Conservation (phyloP, 2,888 invertebrate genomes). For the Nysson spinosus region DNA sequence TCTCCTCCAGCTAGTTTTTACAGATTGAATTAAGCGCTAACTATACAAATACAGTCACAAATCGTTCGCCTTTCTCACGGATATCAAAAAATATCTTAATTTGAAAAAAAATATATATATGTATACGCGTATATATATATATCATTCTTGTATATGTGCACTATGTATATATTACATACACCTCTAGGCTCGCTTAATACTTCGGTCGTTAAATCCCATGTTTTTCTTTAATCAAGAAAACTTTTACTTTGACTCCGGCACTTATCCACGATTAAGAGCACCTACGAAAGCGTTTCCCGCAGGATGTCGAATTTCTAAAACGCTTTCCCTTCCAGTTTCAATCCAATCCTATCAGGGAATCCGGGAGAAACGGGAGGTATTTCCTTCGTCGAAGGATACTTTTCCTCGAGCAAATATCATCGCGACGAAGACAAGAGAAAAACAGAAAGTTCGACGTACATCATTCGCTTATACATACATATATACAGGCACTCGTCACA, state of each 20-base stretch:
- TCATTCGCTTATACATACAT: slow-evolving; percentile 37
- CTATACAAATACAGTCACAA: slow-evolving; percentile 67
- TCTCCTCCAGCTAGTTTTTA: too few species aligned
- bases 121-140: slow-evolving; percentile 55
- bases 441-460: slow-evolving; percentile 29
- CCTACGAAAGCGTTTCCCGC: background rate
- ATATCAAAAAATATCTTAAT: slow-evolving; percentile 63
- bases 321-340: too few species aligned
- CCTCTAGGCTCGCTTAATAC: slow-evolving; percentile 64
- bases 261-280: too few species aligned
- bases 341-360: too few species aligned
- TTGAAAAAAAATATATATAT: slow-evolving; percentile 54
- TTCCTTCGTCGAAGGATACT: background rate
- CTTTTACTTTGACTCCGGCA: too few species aligned
- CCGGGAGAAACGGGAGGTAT: background rate
- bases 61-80: too few species aligned
- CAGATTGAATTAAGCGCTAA: too few species aligned
- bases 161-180: slow-evolving; percentile 63
- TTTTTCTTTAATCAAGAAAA: background rate
- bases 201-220: slow-evolving; percentile 31
- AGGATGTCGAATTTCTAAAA: too few species aligned
- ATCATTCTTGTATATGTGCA: slow-evolving; percentile 46
- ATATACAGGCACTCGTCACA: slow-evolving; percentile 37
- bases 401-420: too few species aligned
- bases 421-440: background rate